Conservation (phyloP, 2,797 vertebrate species). For the Cyclopterus lumpus region DNA sequence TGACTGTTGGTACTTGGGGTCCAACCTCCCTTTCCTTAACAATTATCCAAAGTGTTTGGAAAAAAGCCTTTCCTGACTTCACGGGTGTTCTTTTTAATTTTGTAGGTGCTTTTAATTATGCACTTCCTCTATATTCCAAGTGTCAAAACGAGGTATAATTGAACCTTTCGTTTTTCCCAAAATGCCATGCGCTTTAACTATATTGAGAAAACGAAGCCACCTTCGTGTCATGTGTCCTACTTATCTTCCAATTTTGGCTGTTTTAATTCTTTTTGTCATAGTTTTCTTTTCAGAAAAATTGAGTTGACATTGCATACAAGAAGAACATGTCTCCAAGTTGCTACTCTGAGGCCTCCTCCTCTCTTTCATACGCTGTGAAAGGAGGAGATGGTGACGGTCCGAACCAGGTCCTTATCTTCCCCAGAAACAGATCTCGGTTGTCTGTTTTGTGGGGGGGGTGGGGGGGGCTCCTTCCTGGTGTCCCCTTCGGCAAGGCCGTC, state of each 20-base stretch:
- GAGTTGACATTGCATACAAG: too few species aligned
- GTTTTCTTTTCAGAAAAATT: too few species aligned
- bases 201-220: slow-evolving; percentile 3
- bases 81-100: slow-evolving; percentile 17
- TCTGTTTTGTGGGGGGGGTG: too few species aligned
- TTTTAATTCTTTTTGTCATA: background rate
- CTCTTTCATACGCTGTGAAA: too few species aligned
- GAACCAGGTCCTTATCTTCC: too few species aligned
- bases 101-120: background rate
- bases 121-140: slow-evolving; percentile 28
- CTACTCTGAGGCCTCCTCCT: too few species aligned
- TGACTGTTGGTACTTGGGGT: slow-evolving; percentile 35
- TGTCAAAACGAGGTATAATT: slow-evolving; percentile 45
- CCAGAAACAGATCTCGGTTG: too few species aligned
- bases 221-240: background rate
- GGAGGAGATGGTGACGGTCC: too few species aligned
- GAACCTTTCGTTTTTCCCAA: background rate
- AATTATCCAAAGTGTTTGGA: slow-evolving; percentile 64
- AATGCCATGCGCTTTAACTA: slow-evolving; percentile 1
- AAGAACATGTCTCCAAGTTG: too few species aligned
- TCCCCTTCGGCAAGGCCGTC: too few species aligned
- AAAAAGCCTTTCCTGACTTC: slow-evolving; percentile 16
- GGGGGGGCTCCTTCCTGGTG: too few species aligned
- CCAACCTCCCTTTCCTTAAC: slow-evolving; percentile 58
- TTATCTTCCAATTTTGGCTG: background rate